These are phyloP conservation scores for Lagocephalus sceleratus DNA, from an alignment of 2,797 vertebrate genomes.

Conservation along the genomic window DNA sequence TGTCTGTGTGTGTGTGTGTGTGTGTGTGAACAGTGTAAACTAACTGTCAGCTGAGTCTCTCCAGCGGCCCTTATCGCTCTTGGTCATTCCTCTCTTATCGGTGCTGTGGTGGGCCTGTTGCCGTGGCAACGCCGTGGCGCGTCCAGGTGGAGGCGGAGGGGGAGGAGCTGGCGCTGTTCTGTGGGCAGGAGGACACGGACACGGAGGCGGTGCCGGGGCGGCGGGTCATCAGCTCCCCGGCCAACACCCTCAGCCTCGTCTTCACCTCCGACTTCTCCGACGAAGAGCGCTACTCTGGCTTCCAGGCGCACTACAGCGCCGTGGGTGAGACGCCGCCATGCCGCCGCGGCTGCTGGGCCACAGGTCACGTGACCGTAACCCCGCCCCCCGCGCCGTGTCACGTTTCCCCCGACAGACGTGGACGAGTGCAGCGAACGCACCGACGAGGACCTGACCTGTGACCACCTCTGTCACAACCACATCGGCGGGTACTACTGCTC, in stretches of 20 bases:
- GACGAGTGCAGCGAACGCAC: slow-evolving; percentile 86
- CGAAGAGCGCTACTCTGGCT: slow-evolving; percentile 89
- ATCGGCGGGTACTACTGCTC: slow-evolving; percentile 95
- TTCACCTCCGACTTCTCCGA: slow-evolving; percentile 95
- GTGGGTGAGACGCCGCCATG: slow-evolving; percentile 74
- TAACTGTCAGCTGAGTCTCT: slow-evolving; percentile 14
- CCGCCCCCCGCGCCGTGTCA: not conserved
- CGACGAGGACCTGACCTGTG: slow-evolving; percentile 84
- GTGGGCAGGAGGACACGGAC: slow-evolving; percentile 86
- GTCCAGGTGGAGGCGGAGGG: slow-evolving; percentile 85
- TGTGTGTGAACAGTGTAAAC: slow-evolving; percentile 31
- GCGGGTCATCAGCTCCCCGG: slow-evolving; percentile 78
- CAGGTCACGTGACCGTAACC: not conserved
- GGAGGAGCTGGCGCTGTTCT: slow-evolving; percentile 84
- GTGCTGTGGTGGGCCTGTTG: not conserved
- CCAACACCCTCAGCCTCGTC: slow-evolving; percentile 78
- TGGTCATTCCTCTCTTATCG: too few species aligned
- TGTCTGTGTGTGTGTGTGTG: slow-evolving; percentile 4
- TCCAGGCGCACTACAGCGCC: slow-evolving; percentile 88
- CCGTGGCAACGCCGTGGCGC: not conserved
- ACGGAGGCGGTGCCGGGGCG: slow-evolving; percentile 84
- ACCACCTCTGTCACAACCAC: slow-evolving; percentile 96
- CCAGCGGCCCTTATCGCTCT: too few species aligned
- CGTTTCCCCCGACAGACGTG: slow-evolving; percentile 73
- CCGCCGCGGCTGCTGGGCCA: not conserved